Evolutionary conservation across 2,888 invertebrate species (phyloP).

Genomic region (Trachelus troglodyta): DNA sequence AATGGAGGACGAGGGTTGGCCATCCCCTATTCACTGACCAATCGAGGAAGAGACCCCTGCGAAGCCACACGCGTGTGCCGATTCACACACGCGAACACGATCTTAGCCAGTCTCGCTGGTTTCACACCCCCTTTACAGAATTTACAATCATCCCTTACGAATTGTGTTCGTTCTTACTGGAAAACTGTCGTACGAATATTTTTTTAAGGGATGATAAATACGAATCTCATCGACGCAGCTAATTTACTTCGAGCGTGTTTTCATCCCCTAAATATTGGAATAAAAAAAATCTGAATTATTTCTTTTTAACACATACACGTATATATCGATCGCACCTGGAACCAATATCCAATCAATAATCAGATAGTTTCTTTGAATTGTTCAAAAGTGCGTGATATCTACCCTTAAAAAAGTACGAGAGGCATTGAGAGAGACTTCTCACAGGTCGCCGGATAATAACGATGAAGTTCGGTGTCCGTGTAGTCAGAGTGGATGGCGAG

Average conservation of each 20-base stretch:
- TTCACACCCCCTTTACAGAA: not conserved
- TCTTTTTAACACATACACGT: not conserved
- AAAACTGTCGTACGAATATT: not conserved
- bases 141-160: not conserved
- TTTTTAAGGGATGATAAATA: not conserved
- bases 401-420: not conserved
- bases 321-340: not conserved
- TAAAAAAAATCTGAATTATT: not conserved
- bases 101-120: not conserved
- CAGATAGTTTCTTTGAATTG: not conserved
- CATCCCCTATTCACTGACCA: slow-evolving; percentile 60
- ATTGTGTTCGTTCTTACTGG: not conserved
- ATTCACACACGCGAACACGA: not conserved
- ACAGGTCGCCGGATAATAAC: slow-evolving; percentile 58
- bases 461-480: slow-evolving; percentile 64
- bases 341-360: not conserved
- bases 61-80: slow-evolving; percentile 1
- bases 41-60: slow-evolving; percentile 42
- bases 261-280: not conserved
- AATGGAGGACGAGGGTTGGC: slow-evolving; percentile 58
- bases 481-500: slow-evolving; percentile 57
- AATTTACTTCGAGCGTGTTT: not conserved
- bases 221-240: not conserved
- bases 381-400: not conserved
- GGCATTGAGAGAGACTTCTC: not conserved